These are phyloP conservation scores for Suillia variegata DNA, from an alignment of 2,888 invertebrate species.

Conservation along the genomic window DNA sequence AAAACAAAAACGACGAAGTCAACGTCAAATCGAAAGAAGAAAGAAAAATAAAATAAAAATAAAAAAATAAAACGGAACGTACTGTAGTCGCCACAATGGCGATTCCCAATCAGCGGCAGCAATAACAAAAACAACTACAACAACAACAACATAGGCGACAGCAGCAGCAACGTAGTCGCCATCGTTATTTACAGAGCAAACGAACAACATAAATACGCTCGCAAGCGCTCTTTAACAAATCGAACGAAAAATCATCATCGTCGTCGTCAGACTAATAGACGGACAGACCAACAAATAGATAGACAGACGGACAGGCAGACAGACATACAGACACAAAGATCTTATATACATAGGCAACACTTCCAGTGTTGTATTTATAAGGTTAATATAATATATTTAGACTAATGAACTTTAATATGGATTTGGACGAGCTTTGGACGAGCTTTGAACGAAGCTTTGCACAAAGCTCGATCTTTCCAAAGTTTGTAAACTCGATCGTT, in stretches of 20 bases:
- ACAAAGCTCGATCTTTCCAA: too few species aligned
- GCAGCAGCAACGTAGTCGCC: conserved; percentile 17
- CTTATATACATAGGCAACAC: conserved; percentile 5
- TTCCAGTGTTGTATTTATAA: too few species aligned
- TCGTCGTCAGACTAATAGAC: neutral
- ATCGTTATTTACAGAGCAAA: conserved; percentile 27
- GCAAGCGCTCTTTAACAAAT: conserved; percentile 1
- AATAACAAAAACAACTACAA: too few species aligned
- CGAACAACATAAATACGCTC: conserved; percentile 10
- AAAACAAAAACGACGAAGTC: conserved; percentile 15
- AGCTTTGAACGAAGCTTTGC: too few species aligned
- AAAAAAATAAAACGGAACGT: conserved; percentile 1
- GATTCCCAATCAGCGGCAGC: conserved; percentile 46
- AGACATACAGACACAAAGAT: neutral
- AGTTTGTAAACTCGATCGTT: too few species aligned
- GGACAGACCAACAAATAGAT: conserved; percentile 7
- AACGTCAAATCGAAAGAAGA: conserved; percentile 17
- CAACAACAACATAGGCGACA: conserved; percentile 15
- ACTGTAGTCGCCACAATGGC: conserved; percentile 48
- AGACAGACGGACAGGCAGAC: conserved; percentile 3
- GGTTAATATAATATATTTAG: too few species aligned
- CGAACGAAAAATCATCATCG: neutral
- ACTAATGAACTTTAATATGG: too few species aligned
- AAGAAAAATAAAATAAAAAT: neutral
- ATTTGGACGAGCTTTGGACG: too few species aligned